Percentiles rank a stretch among this genome's conserved stretches.
Evolutionary conservation across 2,797 vertebrate species (phyloP).

Genomic region (Carapus acus): DNA sequence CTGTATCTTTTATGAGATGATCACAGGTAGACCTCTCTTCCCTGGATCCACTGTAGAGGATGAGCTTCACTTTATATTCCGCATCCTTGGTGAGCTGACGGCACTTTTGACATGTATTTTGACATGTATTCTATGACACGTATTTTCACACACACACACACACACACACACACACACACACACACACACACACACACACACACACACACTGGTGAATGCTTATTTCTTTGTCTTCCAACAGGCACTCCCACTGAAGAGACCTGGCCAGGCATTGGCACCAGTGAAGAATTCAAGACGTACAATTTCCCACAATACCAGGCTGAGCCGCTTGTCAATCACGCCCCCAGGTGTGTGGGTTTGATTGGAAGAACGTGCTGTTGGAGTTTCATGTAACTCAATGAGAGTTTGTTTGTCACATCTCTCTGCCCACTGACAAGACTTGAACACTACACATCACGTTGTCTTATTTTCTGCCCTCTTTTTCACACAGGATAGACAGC

Average conservation of each 20-base stretch:
- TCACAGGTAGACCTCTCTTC: conserved; percentile 77
- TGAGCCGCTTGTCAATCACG: conserved; percentile 76
- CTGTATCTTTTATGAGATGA: conserved; percentile 82
- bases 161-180: too few relatives aligned
- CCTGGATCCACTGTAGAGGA: conserved; percentile 80
- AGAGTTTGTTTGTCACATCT: conserved; percentile 13
- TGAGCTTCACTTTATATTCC: conserved; percentile 78
- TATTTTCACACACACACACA: background rate
- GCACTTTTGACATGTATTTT: background rate
- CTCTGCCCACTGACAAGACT: conserved; percentile 14
- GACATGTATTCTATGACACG: background rate
- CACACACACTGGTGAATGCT: background rate
- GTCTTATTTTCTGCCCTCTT: conserved; percentile 14
- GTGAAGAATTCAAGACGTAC: conserved; percentile 75
- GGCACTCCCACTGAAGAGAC: conserved; percentile 75
- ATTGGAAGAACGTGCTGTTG: conserved; percentile 6
- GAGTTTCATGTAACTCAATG: conserved; percentile 15
- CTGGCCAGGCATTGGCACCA: conserved; percentile 72
- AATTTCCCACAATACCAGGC: conserved; percentile 73
- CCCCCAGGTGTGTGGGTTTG: conserved; percentile 68
- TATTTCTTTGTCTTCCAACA: conserved; percentile 33
- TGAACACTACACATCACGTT: conserved; percentile 7
- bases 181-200: too few relatives aligned
- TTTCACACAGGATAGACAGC: conserved; percentile 72
- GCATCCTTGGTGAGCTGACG: conserved; percentile 70